phyloP scores from a whole-genome alignment of 2,113 vertebrate species.

The Lagopus muta region DNA sequence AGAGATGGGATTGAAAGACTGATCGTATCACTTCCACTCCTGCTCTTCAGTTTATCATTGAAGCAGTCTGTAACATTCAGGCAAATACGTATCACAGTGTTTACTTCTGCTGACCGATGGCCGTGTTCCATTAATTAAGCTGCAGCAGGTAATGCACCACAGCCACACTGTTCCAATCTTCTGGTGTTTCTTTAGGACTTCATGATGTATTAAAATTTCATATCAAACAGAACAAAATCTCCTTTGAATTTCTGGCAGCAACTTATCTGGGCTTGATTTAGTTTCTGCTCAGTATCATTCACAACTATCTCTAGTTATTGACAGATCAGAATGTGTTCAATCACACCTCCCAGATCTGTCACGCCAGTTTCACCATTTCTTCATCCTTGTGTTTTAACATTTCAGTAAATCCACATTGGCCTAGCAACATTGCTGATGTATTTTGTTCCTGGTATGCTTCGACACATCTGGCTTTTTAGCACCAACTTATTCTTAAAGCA shows the following conservation, averaged over 20 bases:
- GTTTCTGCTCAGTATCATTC: background rate
- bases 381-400: background rate
- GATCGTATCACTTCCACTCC: background rate
- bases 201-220: background rate
- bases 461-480: background rate
- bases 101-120: background rate
- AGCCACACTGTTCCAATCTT: background rate
- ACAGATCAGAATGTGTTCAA: background rate
- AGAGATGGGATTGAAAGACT: background rate
- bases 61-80: background rate
- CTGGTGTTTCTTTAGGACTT: background rate
- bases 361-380: background rate
- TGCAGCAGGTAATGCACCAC: background rate
- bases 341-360: background rate
- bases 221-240: background rate
- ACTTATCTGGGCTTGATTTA: background rate
- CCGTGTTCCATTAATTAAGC: background rate
- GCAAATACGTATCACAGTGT: background rate
- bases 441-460: background rate
- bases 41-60: background rate
- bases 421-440: background rate
- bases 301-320: background rate
- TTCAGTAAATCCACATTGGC: background rate
- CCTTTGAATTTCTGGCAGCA: background rate
- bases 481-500: background rate